Conservation (phyloP, 2,113 vertebrate species). For the Sceloporus undulatus region DNA sequence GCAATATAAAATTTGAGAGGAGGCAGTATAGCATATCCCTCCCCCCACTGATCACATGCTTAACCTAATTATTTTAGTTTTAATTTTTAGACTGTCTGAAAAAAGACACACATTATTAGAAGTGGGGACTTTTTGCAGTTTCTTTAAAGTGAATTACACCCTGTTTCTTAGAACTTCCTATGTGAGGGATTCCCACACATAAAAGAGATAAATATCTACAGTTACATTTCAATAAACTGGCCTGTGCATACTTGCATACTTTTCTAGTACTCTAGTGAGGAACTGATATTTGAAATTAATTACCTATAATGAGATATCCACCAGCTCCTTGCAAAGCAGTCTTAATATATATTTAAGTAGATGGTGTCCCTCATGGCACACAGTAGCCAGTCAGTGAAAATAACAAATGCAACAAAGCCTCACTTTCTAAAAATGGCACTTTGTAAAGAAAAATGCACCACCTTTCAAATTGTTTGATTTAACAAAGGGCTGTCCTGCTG, state of each 20-base stretch:
- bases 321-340: background rate
- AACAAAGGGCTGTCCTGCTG: background rate
- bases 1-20: too few relatives aligned
- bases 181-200: too few relatives aligned
- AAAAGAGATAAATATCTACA: too few relatives aligned
- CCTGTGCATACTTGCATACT: background rate
- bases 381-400: background rate
- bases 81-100: too few relatives aligned
- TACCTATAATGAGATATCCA: background rate
- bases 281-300: conserved; percentile 3
- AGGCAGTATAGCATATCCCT: too few relatives aligned
- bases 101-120: too few relatives aligned
- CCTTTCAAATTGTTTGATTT: conserved; percentile 37
- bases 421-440: conserved; percentile 17
- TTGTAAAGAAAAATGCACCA: background rate
- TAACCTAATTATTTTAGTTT: too few relatives aligned
- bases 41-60: too few relatives aligned
- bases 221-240: too few relatives aligned
- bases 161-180: too few relatives aligned
- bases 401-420: conserved; percentile 1
- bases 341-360: conserved; percentile 18
- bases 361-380: background rate
- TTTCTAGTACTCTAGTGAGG: conserved; percentile 3
- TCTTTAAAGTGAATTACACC: too few relatives aligned
- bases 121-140: too few relatives aligned